Conservation (phyloP, 2,113 vertebrate species). For the Channa argus region DNA sequence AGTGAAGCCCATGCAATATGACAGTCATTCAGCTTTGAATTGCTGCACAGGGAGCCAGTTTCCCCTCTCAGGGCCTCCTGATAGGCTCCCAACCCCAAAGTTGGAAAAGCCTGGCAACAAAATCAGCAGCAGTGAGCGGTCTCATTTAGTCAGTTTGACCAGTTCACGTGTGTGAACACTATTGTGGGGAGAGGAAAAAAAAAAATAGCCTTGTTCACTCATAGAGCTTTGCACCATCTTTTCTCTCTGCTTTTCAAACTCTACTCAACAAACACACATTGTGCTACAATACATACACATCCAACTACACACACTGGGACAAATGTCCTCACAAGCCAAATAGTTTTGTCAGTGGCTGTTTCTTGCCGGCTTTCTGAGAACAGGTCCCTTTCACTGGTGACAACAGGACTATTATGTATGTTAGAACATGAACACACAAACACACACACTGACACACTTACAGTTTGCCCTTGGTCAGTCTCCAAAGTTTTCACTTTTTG, state of each 20-base stretch:
- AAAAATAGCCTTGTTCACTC: too few species aligned
- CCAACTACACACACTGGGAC: conserved; percentile 4
- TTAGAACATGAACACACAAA: neutral
- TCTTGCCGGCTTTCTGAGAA: conserved; percentile 57
- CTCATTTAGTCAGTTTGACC: conserved; percentile 35
- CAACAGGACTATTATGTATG: conserved; percentile 57
- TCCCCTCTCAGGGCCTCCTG: conserved; percentile 51
- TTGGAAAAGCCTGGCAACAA: conserved; percentile 36
- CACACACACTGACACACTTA: neutral
- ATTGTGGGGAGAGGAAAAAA: conserved; percentile 53
- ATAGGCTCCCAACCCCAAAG: conserved; percentile 11
- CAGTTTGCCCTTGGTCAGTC: conserved; percentile 3
- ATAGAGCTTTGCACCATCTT: conserved; percentile 58
- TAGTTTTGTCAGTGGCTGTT: conserved; percentile 60
- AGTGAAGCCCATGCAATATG: conserved; percentile 27
- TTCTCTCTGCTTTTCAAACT: conserved; percentile 36
- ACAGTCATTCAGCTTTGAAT: conserved; percentile 36
- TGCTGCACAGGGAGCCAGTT: conserved; percentile 15
- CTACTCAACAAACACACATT: neutral
- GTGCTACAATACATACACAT: conserved; percentile 16
- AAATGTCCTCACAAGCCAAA: conserved; percentile 15
- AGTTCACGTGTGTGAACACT: neutral
- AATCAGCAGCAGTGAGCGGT: conserved; percentile 32
- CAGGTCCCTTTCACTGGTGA: conserved; percentile 32
- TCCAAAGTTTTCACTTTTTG: conserved; percentile 13